Conservation (phyloP, 1,140 invertebrate species). For the Bombyx mori region DNA sequence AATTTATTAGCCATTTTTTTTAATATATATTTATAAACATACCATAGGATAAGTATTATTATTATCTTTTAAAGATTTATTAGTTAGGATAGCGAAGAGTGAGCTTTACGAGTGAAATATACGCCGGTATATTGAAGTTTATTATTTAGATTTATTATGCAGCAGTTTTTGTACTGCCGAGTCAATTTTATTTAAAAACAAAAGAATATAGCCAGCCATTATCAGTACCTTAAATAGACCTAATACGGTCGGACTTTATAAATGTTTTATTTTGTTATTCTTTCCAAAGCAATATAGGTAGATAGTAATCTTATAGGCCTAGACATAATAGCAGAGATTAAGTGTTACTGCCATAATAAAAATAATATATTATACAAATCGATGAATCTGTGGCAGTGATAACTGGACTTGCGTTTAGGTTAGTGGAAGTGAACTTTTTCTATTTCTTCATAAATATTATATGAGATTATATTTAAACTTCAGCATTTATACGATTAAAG, state of each 20-base stretch:
- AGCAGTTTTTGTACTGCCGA: constrained; percentile 32
- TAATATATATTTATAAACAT: constrained; percentile 66
- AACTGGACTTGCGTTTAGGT: constrained; percentile 27
- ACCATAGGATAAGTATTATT: constrained; percentile 66
- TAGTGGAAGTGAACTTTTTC: constrained; percentile 21
- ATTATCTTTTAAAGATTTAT: constrained; percentile 65
- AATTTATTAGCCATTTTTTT: constrained; percentile 60
- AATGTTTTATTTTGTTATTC: constrained; percentile 49
- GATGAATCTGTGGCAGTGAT: constrained; percentile 45
- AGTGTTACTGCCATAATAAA: constrained; percentile 53
- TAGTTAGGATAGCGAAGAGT: constrained; percentile 61
- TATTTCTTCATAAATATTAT: constrained; percentile 24
- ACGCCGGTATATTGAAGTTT: constrained; percentile 26
- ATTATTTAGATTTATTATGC: constrained; percentile 34
- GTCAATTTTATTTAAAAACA: constrained; percentile 38
- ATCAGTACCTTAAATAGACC: constrained; percentile 45
- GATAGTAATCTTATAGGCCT: constrained; percentile 43
- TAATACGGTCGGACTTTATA: constrained; percentile 24
- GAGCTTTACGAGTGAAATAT: constrained; percentile 57
- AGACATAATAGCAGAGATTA: constrained; percentile 51
- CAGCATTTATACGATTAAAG: constrained; percentile 42
- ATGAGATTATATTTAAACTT: constrained; percentile 53
- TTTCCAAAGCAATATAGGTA: constrained; percentile 64
- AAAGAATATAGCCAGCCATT: constrained; percentile 45
- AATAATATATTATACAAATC: constrained; percentile 28